Base-by-base conservation (phyloP, 2,113 vertebrate genomes). In the Tursiops truncatus region DNA sequence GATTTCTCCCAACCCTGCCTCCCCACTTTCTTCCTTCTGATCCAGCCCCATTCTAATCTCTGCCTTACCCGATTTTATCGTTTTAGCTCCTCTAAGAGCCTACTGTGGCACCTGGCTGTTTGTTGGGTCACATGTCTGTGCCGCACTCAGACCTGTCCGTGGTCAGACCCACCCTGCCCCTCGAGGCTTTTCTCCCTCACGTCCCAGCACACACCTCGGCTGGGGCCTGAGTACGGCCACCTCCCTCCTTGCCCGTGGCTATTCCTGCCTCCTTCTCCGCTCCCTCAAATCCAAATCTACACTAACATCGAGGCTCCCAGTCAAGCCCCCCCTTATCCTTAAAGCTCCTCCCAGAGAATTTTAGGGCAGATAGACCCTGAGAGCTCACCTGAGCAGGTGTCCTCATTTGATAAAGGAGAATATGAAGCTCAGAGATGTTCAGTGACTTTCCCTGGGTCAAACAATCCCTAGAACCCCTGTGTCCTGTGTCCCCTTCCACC, bases 161-260 rank as follows among this genome's bases (percentile, higher is more conserved):
- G 70, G n/a, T 36, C 76, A 47, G 44, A 56, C 76, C 26, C 0
- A 0, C 28, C 63, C 50, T 6, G 44, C 2, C 77, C 77, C 12
- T 1, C 3, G 0, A 38, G 31, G 15, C 18, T 15, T 18, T 14
- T 6, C 65, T 47, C 58, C 53, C 25, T 23, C 25, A 4, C 10
- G 8, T 62, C 47, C 63, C 41, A 41, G 11, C 47, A 14, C 41
- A 18, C 28, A 20, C 10, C 28, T 77, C 18, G 1, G 8, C 44
- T 13, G 47, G 71, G 47, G 28, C 28, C 71, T 20, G 9, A 1
- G 65, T 2, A 0, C 3, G 3, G 4, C 53, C 1, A 1, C 36
- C 68, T 67, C 26, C 82, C 53, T 44, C 62, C 36, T 56, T 4
- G 6, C 31, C 28, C 23, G 4, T 56, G 33, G 7, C 77, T 21